phyloP scores from a whole-genome alignment of 2,888 invertebrate species.

The Aromia moschata region DNA sequence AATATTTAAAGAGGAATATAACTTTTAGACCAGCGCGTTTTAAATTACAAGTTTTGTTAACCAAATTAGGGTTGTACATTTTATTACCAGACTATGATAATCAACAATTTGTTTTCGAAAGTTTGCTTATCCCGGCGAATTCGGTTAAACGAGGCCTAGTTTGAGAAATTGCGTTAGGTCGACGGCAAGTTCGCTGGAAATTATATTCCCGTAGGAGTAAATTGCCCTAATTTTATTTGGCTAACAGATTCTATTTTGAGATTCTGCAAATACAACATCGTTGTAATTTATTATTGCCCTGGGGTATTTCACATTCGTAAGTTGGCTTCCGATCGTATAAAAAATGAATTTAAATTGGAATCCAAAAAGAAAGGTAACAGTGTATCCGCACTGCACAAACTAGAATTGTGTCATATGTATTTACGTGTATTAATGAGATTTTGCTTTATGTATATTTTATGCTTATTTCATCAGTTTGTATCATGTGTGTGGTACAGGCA shows the following conservation, averaged over 20 bases:
- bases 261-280: not conserved
- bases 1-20: no score
- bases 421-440: no score
- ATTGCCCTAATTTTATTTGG: conserved; percentile 32
- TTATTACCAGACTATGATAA: no score
- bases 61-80: no score
- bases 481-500: no score
- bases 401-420: no score
- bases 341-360: not conserved
- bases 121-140: not conserved
- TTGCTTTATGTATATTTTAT: no score
- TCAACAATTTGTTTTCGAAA: not conserved
- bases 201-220: conserved; percentile 31
- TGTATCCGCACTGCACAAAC: not conserved
- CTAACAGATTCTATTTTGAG: conserved; percentile 26
- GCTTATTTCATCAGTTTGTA: no score
- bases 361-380: not conserved
- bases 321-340: not conserved
- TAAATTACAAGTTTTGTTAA: no score
- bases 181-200: conserved; percentile 33
- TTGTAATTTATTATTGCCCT: not conserved
- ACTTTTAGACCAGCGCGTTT: no score
- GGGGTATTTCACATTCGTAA: not conserved
- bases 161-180: conserved; percentile 32
- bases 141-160: not conserved